These are phyloP conservation scores for Chalcis sispes DNA, from an alignment of 2,888 invertebrate species.

Conservation along the genomic window DNA sequence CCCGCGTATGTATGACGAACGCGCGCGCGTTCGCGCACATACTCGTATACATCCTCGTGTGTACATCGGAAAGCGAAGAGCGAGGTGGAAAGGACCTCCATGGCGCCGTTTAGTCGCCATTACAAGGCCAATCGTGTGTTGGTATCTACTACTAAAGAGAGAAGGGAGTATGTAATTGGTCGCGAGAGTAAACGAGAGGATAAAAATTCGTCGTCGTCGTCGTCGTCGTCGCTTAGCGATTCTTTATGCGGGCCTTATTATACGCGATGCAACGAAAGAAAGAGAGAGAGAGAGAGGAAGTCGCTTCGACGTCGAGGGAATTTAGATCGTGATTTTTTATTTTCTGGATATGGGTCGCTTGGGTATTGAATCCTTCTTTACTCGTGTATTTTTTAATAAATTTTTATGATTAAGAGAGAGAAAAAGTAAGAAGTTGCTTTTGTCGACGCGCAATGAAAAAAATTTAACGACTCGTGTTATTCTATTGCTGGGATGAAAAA, in stretches of 20 bases:
- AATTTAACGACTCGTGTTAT: no score
- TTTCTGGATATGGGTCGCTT: no score
- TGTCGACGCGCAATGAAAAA: no score
- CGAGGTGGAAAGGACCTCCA: constrained; percentile 39
- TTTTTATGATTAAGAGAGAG: no score
- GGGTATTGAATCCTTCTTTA: neutral
- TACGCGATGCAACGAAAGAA: neutral
- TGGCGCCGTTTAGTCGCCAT: constrained; percentile 34
- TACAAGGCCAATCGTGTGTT: neutral
- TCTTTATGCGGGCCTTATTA: constrained; percentile 41
- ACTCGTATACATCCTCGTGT: no score
- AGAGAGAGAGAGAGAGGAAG: neutral
- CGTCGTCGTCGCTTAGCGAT: no score
- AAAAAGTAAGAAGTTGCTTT: no score
- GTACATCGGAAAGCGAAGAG: no score
- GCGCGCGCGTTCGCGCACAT: no score
- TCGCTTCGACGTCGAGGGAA: neutral
- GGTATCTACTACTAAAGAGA: no score
- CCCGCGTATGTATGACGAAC: constrained; percentile 21
- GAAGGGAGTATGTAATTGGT: constrained; percentile 34
- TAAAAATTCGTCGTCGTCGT: no score
- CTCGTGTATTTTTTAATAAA: constrained; percentile 42
- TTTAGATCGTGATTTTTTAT: neutral
- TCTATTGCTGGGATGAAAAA: no score
- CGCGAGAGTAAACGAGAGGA: neutral